These are phyloP conservation scores for Cynopterus sphinx DNA, from an alignment of 2,797 vertebrate species.

Conservation along the genomic window DNA sequence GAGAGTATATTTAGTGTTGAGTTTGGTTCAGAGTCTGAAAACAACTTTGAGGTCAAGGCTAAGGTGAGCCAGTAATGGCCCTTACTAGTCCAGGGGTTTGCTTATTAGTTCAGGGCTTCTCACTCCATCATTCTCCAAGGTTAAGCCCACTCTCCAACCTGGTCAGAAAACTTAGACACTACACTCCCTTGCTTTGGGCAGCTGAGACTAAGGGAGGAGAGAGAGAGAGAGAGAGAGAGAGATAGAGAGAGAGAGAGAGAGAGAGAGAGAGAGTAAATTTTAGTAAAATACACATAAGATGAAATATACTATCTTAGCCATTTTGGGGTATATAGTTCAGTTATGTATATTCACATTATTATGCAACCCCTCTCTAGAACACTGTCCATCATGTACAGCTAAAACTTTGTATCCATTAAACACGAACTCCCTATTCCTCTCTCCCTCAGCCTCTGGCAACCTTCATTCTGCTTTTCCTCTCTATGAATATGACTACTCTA, in stretches of 20 bases:
- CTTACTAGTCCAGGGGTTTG: not conserved
- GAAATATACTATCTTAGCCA: not conserved
- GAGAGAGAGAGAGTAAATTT: no score
- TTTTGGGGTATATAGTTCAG: not conserved
- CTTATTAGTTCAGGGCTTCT: not conserved
- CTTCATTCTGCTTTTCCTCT: not conserved
- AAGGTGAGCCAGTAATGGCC: not conserved
- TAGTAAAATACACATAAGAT: not conserved
- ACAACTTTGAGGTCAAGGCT: not conserved
- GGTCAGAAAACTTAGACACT: not conserved
- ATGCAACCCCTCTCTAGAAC: not conserved
- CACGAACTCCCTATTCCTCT: not conserved
- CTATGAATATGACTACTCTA: not conserved
- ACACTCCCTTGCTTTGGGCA: not conserved
- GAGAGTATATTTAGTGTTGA: not conserved
- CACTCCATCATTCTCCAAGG: not conserved
- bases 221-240: no score
- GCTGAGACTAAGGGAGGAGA: not conserved
- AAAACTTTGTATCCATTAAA: not conserved
- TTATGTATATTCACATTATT: not conserved
- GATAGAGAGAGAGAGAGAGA: no score
- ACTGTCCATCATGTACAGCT: not conserved
- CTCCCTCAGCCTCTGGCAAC: not conserved
- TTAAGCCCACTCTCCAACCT: not conserved
- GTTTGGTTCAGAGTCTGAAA: not conserved